Conservation (phyloP, 1,140 invertebrate species). For the Popillia japonica region DNA sequence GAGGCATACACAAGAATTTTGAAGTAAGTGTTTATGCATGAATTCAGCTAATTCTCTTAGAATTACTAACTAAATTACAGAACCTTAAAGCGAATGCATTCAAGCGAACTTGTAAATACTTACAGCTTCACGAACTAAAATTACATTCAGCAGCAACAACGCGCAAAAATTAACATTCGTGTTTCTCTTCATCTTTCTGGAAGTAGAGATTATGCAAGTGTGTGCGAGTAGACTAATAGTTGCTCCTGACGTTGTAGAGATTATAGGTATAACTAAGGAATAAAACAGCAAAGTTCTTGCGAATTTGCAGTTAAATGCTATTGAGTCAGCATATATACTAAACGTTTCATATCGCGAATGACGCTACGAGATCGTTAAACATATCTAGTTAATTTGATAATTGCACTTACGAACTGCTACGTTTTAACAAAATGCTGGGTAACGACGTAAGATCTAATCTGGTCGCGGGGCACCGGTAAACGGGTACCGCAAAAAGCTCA, state of each 20-base stretch:
- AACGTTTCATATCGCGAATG: neutral
- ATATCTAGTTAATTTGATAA: slow-evolving; percentile 2
- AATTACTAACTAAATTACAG: too few species aligned
- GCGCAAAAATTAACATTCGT: neutral
- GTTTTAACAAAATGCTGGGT: slow-evolving; percentile 1
- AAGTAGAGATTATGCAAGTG: too few species aligned
- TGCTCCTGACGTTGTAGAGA: neutral
- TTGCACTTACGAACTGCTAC: neutral
- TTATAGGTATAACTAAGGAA: neutral
- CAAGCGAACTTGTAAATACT: neutral
- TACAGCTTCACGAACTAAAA: neutral
- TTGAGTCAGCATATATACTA: neutral
- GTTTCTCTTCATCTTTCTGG: neutral
- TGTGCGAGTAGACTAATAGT: too few species aligned
- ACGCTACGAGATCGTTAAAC: neutral
- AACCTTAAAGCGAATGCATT: neutral
- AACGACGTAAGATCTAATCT: slow-evolving; percentile 11
- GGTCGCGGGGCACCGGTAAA: neutral
- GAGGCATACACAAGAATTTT: too few species aligned
- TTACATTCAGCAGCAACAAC: neutral
- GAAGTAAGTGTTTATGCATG: too few species aligned
- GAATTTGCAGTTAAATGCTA: neutral
- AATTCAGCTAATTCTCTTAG: too few species aligned
- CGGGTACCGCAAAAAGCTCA: neutral
- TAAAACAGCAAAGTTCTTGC: neutral